Evolutionary conservation across 2,888 invertebrate genomes (phyloP).

Genomic region (Toxonevra muliebris): DNA sequence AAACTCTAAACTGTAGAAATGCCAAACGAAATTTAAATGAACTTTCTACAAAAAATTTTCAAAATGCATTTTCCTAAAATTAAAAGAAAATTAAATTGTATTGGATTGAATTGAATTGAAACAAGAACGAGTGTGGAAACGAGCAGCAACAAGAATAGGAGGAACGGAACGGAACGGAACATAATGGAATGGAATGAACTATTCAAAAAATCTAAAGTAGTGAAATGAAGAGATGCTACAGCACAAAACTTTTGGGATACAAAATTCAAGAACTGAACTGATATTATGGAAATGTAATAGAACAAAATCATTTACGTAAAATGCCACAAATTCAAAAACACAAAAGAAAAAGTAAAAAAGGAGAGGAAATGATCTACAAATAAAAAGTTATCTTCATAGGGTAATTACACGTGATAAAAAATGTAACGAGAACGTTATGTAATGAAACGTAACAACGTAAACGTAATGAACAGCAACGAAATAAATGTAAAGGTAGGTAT

Average conservation of each 20-base stretch:
- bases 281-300: too few relatives aligned
- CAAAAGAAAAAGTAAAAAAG: background rate
- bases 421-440: too few relatives aligned
- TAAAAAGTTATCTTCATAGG: too few relatives aligned
- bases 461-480: background rate
- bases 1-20: background rate
- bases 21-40: background rate
- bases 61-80: background rate
- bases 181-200: background rate
- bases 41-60: too few relatives aligned
- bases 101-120: too few relatives aligned
- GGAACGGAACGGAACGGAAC: background rate
- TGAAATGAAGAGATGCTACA: too few relatives aligned
- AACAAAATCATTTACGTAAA: too few relatives aligned
- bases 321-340: background rate
- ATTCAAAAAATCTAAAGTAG: background rate
- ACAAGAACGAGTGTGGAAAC: conserved; percentile 7
- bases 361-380: too few relatives aligned
- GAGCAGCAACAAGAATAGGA: conserved; percentile 1
- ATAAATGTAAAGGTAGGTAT: background rate
- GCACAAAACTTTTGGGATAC: too few relatives aligned
- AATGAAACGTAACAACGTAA: too few relatives aligned
- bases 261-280: too few relatives aligned
- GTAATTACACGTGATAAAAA: too few relatives aligned
- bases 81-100: background rate